phyloP scores from a whole-genome alignment of 2,797 vertebrate genomes.

The Ispidina lecontei region DNA sequence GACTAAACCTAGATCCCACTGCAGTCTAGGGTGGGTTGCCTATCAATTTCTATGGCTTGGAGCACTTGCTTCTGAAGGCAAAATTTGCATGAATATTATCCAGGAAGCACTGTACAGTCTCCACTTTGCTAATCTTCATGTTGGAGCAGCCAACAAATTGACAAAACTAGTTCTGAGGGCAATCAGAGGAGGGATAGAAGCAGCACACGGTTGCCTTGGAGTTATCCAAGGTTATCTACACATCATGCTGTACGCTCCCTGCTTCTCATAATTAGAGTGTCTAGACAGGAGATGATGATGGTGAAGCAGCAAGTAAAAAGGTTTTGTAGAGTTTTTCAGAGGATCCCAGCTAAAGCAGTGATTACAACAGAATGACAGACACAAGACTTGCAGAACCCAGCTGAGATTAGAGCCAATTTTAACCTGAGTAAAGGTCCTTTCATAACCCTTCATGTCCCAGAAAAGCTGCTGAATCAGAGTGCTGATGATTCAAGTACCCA shows the following conservation, averaged over 20 bases:
- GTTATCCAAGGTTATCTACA: constrained; percentile 62
- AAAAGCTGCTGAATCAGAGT: constrained; percentile 59
- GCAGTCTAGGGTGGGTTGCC: neutral
- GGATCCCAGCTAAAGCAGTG: constrained; percentile 62
- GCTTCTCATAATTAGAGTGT: constrained; percentile 76
- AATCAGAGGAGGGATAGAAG: neutral
- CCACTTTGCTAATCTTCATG: neutral
- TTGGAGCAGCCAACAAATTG: constrained; percentile 5
- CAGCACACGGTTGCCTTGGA: neutral
- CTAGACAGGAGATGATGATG: constrained; percentile 80
- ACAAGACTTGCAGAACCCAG: constrained; percentile 45
- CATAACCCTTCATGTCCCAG: constrained; percentile 18
- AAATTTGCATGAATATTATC: neutral
- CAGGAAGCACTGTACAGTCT: neutral
- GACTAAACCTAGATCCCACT: neutral
- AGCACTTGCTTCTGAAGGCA: neutral
- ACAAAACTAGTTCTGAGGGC: neutral
- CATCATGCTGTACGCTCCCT: constrained; percentile 54
- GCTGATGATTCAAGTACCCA: neutral
- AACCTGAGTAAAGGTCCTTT: constrained; percentile 39
- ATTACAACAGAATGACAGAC: constrained; percentile 64
- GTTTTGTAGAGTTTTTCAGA: constrained; percentile 72
- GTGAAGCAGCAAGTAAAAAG: constrained; percentile 68
- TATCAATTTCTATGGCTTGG: neutral
- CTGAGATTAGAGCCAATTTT: constrained; percentile 40